Conservation (phyloP, 2,797 vertebrate species). For the Trichosurus vulpecula region DNA sequence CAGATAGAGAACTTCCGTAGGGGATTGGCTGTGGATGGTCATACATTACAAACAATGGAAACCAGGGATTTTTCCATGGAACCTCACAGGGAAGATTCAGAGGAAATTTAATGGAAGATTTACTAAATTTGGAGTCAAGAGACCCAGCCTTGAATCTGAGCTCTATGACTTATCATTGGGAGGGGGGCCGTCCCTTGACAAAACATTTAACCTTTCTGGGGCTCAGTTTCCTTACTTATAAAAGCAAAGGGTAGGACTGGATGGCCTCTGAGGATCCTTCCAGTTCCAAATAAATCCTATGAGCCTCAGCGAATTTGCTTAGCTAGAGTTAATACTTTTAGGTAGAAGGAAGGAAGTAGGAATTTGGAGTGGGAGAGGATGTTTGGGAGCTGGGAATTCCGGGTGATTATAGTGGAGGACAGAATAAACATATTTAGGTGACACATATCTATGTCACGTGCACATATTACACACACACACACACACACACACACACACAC, state of each 20-base stretch:
- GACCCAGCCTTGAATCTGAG: background rate
- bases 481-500: too few relatives aligned
- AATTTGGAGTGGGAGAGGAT: background rate
- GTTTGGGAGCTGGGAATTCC: background rate
- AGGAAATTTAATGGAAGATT: background rate
- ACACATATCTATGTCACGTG: background rate
- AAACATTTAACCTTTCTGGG: background rate
- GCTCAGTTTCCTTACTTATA: background rate
- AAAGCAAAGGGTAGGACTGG: background rate
- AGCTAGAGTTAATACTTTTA: background rate
- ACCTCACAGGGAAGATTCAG: background rate
- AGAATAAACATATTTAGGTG: background rate
- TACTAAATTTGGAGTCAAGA: background rate
- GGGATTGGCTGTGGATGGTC: constrained; percentile 10
- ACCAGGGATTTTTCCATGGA: constrained; percentile 29
- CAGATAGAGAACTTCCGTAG: constrained; percentile 44
- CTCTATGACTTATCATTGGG: background rate
- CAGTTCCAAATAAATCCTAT: background rate
- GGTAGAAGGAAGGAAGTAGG: background rate
- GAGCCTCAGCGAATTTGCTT: constrained; percentile 31
- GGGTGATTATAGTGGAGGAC: background rate
- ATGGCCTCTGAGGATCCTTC: background rate
- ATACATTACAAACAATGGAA: background rate
- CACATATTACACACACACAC: background rate
- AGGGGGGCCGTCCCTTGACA: background rate